Conservation (phyloP, 2,888 invertebrate species). For the Pollenia griseotomentosa region DNA sequence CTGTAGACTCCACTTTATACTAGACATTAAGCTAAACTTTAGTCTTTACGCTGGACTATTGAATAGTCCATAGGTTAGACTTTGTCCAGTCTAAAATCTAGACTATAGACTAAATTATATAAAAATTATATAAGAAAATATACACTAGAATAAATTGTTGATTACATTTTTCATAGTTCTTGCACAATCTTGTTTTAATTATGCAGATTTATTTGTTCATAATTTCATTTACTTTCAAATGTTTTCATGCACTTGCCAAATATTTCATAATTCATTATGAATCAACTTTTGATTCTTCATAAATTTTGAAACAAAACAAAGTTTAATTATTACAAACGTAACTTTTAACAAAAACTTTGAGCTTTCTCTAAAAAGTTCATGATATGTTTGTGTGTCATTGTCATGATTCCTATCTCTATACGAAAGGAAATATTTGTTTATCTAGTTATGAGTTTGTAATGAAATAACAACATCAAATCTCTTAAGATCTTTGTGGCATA, state of each 20-base stretch:
- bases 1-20: too few species aligned
- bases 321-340: conserved; percentile 11
- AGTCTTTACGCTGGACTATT: too few species aligned
- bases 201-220: not conserved
- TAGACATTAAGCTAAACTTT: too few species aligned
- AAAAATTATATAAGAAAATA: too few species aligned
- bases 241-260: not conserved
- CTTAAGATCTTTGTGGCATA: conserved; percentile 30
- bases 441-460: not conserved
- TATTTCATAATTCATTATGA: not conserved
- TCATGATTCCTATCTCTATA: not conserved
- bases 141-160: too few species aligned
- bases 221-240: not conserved
- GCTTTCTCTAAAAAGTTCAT: conserved; percentile 11
- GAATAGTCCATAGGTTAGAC: too few species aligned
- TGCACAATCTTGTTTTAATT: too few species aligned
- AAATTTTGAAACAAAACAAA: conserved; percentile 5
- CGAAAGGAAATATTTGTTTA: not conserved
- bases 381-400: not conserved
- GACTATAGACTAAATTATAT: too few species aligned
- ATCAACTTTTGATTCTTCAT: conserved; percentile 1
- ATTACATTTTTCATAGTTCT: too few species aligned
- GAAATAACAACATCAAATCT: conserved; percentile 21
- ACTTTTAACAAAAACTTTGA: conserved; percentile 10
- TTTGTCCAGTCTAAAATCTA: too few species aligned